Evolutionary conservation across 2,797 vertebrate genomes (phyloP), one percentile per base, ranked within the genome.

Genomic region (Tapera naevia): DNA sequence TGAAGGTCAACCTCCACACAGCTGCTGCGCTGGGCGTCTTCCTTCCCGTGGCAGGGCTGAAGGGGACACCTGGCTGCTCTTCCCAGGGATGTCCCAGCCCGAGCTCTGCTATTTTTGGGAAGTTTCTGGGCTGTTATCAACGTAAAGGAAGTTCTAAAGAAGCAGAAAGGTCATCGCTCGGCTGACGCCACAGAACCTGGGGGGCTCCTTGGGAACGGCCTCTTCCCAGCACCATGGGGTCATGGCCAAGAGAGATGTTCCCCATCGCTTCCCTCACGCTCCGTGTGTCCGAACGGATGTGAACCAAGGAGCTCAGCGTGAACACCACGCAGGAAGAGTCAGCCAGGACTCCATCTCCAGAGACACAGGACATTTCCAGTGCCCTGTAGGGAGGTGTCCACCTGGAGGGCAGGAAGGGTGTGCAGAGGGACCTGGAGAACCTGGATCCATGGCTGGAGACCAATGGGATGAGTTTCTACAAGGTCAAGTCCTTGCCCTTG

Each of bases 281-380:
- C 6, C 0, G 16, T 4, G 9, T 18, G 37, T n/a, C 50, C 12
- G 30, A 1, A 1, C 3, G n/a, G n/a, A n/a, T n/a, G n/a, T n/a
- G 19, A 73, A 39, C 11, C 27, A 48, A 67, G 54, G 12, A 28
- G 35, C 46, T 46, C 1, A 1, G 25, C 11, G 10, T 2, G 5
- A 75, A 18, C 3, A 0, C 33, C 57, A 17, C 23, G 75, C 6
- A 22, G 32, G 25, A 41, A 22, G 37, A 27, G 48, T 12, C 7
- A 35, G 43, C 18, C 56, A 27, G 37, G 82, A 25, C 25, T 37
- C 17, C 30, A 18, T 13, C 58, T 30, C 37, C 48, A 1, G 6
- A 18, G 41, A 17, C 30, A 33, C n/a, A n/a, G n/a, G n/a, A 14
- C 2, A 0, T 22, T 53, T 25, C 58, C 51, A n/a, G 53, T n/a